A percentile compares a stretch with the other conserved stretches of the same genome.
phyloP scores from a whole-genome alignment of 2,113 vertebrate species.

The Megaptera novaeangliae region DNA sequence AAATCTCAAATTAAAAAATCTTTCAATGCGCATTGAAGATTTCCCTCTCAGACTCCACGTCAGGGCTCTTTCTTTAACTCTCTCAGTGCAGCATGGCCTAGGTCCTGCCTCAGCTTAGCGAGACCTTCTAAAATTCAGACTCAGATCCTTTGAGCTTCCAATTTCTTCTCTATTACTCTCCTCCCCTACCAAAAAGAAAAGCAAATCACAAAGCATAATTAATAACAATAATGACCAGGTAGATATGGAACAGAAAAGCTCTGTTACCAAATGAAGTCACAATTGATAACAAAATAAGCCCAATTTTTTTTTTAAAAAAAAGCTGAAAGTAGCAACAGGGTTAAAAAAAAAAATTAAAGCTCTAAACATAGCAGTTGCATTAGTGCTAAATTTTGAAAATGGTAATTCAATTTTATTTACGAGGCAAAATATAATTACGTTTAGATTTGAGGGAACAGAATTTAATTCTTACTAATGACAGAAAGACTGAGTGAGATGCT shows the following conservation, averaged over 20 bases:
- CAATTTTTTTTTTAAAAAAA: background rate
- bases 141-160: background rate
- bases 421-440: slow-evolving; percentile 59
- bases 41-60: background rate
- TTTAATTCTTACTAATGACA: slow-evolving; percentile 72
- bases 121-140: slow-evolving; percentile 6
- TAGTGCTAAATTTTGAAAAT: slow-evolving; percentile 61
- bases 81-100: background rate
- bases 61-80: background rate
- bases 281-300: slow-evolving; percentile 8
- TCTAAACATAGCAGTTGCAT: slow-evolving; percentile 58
- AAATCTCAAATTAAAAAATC: background rate
- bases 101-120: background rate
- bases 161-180: background rate
- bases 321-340: slow-evolving; percentile 41
- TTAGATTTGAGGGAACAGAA: slow-evolving; percentile 69
- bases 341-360: slow-evolving; percentile 67
- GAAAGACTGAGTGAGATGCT: slow-evolving; percentile 64
- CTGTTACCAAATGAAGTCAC: slow-evolving; percentile 29
- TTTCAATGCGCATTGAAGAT: background rate
- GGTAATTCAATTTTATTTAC: slow-evolving; percentile 71
- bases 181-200: background rate
- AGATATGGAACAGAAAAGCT: background rate
- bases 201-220: background rate
- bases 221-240: background rate